Evolutionary conservation across 2,113 vertebrate species (phyloP).

Genomic region (Gila orcuttii): DNA sequence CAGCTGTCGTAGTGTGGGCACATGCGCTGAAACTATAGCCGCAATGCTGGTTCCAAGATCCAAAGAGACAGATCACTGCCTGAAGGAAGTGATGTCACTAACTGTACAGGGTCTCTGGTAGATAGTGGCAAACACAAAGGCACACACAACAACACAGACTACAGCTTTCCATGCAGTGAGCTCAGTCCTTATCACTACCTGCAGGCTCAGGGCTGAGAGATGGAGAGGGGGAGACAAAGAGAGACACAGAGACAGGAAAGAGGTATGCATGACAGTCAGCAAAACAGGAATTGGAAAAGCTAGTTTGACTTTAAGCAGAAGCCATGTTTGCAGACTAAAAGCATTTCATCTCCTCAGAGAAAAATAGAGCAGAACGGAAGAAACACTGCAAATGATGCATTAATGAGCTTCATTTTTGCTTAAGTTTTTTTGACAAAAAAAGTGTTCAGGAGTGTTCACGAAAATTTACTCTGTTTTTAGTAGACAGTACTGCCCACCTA

Average conservation of each 20-base stretch:
- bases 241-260: neutral
- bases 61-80: conserved; percentile 1
- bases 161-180: conserved; percentile 47
- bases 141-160: conserved; percentile 48
- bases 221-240: neutral
- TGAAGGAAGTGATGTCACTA: conserved; percentile 14
- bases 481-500: too few relatives aligned
- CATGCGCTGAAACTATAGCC: neutral
- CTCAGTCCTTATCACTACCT: conserved; percentile 36
- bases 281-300: conserved; percentile 11
- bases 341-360: conserved; percentile 20
- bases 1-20: neutral
- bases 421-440: neutral
- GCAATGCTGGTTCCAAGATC: neutral
- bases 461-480: neutral
- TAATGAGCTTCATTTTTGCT: neutral
- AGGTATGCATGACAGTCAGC: conserved; percentile 35
- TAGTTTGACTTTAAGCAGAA: conserved; percentile 39
- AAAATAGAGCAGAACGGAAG: neutral
- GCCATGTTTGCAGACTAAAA: conserved; percentile 26
- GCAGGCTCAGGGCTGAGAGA: conserved; percentile 10
- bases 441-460: neutral
- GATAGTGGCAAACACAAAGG: conserved; percentile 57
- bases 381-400: conserved; percentile 7
- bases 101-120: neutral